Conservation (phyloP, 1,140 invertebrate species). For the Caerostris darwini region DNA sequence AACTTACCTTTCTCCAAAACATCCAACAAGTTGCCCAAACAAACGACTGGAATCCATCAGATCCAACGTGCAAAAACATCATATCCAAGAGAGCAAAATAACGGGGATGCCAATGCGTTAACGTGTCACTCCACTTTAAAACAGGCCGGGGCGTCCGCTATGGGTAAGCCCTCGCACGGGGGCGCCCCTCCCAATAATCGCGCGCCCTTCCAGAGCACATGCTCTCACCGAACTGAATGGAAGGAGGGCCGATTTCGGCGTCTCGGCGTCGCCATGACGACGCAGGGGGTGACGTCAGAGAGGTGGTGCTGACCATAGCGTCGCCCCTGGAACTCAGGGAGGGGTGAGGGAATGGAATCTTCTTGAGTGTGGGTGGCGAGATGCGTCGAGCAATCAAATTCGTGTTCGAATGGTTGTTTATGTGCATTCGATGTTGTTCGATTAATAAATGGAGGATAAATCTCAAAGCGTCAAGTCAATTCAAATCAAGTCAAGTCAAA, state of each 20-base stretch:
- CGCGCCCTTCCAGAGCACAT: conserved; percentile 15
- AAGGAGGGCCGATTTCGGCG: not conserved
- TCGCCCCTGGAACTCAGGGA: not conserved
- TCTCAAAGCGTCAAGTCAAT: no score
- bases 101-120: not conserved
- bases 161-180: not conserved
- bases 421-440: no score
- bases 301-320: not conserved
- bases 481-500: no score
- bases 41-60: no score
- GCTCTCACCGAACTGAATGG: not conserved
- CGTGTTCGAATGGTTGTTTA: no score
- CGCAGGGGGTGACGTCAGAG: not conserved
- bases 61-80: no score
- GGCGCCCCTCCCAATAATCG: not conserved
- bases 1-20: no score
- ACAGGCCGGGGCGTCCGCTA: not conserved
- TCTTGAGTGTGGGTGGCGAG: not conserved
- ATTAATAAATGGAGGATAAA: no score
- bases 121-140: not conserved
- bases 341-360: not conserved
- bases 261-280: not conserved
- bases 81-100: no score
- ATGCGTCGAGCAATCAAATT: no score
- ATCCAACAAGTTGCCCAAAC: no score